phyloP scores from a whole-genome alignment of 64 coral and sea anemone species.

The Porites lutea region DNA sequence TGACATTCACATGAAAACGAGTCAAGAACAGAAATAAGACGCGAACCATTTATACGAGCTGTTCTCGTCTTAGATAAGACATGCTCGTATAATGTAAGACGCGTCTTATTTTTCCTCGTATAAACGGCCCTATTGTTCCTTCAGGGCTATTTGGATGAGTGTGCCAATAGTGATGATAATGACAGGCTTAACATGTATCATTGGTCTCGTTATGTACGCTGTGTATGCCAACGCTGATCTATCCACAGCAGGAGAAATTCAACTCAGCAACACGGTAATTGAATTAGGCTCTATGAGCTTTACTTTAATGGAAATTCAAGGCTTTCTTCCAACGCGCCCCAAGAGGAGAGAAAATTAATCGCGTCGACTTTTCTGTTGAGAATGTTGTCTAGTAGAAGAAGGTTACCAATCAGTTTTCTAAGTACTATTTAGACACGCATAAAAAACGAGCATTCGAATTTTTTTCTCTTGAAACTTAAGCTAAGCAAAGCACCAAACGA shows the following conservation, averaged over 20 bases:
- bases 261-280: slow-evolving; percentile 55
- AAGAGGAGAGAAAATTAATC: no score
- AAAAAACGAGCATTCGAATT: no score
- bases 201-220: slow-evolving; percentile 73
- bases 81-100: no score
- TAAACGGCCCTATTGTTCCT: not conserved
- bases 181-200: slow-evolving; percentile 58
- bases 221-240: slow-evolving; percentile 74
- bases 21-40: no score
- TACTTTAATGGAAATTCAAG: not conserved
- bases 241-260: slow-evolving; percentile 23
- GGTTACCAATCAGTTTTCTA: no score
- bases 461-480: no score
- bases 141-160: slow-evolving; percentile 69
- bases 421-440: no score
- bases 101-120: not conserved
- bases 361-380: not conserved
- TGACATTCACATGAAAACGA: no score
- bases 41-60: no score
- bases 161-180: slow-evolving; percentile 58
- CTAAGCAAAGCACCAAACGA: no score
- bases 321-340: not conserved
- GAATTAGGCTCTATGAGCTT: not conserved
- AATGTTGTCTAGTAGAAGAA: not conserved
- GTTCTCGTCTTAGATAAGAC: no score